Conservation (phyloP, 2,113 vertebrate species). For the Alligator sinensis region DNA sequence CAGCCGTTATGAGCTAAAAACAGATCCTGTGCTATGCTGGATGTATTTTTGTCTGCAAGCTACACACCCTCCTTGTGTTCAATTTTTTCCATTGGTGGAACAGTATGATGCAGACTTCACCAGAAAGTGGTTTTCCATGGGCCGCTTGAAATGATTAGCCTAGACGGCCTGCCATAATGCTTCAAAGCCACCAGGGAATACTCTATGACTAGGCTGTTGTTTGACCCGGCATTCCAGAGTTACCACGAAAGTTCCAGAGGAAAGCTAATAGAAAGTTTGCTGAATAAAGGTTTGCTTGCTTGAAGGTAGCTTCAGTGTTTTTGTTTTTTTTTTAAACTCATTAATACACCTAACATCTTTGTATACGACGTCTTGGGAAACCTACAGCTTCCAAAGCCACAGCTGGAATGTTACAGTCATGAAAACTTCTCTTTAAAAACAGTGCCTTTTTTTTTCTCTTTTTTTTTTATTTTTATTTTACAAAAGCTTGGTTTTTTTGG, state of each 20-base stretch:
- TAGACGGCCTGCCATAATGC: slow-evolving; percentile 79
- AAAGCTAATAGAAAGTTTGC: slow-evolving; percentile 50
- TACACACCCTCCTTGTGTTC: slow-evolving; percentile 83
- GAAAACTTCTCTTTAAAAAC: slow-evolving; percentile 31
- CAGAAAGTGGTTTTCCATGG: slow-evolving; percentile 86
- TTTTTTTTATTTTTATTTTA: background rate
- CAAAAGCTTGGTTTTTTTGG: background rate
- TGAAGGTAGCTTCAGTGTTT: slow-evolving; percentile 20
- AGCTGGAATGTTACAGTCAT: slow-evolving; percentile 50
- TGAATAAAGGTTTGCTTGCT: slow-evolving; percentile 61
- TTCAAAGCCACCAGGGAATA: slow-evolving; percentile 79
- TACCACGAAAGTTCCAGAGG: slow-evolving; percentile 77
- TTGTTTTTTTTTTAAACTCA: slow-evolving; percentile 19
- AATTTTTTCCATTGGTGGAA: slow-evolving; percentile 88
- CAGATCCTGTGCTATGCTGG: slow-evolving; percentile 73
- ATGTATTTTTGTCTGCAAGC: slow-evolving; percentile 83
- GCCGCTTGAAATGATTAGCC: slow-evolving; percentile 78
- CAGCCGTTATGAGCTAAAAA: slow-evolving; percentile 83
- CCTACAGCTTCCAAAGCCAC: slow-evolving; percentile 52
- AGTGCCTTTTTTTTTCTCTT: background rate
- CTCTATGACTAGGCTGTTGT: slow-evolving; percentile 86
- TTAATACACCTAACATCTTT: slow-evolving; percentile 40
- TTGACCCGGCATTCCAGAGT: slow-evolving; percentile 87
- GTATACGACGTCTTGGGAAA: slow-evolving; percentile 9
- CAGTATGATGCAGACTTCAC: slow-evolving; percentile 82